Percentiles rank a stretch among this genome's conserved stretches.
Evolutionary conservation across 2,113 vertebrate genomes (phyloP).

Genomic region (Ailuropoda melanoleuca): DNA sequence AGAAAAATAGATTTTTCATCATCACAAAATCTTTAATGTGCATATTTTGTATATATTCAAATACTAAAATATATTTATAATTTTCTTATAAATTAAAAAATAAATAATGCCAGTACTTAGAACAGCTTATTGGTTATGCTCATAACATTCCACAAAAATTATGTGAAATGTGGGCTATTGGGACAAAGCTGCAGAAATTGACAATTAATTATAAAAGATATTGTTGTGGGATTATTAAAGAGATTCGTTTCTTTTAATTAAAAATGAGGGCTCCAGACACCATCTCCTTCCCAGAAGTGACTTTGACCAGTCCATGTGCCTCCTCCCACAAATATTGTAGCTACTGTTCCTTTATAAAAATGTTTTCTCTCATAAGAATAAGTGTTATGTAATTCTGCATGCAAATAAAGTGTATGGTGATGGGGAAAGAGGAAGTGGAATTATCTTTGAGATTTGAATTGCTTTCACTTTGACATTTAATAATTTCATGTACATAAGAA

Average conservation of each 20-base stretch:
- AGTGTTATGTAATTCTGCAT: not conserved
- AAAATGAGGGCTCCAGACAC: not conserved
- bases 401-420: slow-evolving; percentile 28
- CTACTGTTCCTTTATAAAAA: not conserved
- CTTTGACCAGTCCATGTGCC: not conserved
- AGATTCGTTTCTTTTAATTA: slow-evolving; percentile 42
- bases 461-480: slow-evolving; percentile 50
- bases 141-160: not conserved
- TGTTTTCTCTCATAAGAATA: not conserved
- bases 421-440: slow-evolving; percentile 44
- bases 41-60: not conserved
- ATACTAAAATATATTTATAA: not conserved
- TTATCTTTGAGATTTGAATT: slow-evolving; percentile 53
- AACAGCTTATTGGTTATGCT: not conserved
- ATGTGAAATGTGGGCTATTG: not conserved
- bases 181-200: not conserved
- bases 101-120: not conserved
- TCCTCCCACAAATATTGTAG: not conserved
- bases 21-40: not conserved
- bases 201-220: slow-evolving; percentile 46
- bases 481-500: slow-evolving; percentile 65
- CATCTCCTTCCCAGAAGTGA: not conserved
- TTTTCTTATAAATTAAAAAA: not conserved
- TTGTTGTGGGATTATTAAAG: slow-evolving; percentile 24
- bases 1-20: not conserved